These are phyloP conservation scores for Ammodytes dubius DNA, from an alignment of 2,113 vertebrate genomes.

Conservation along the genomic window DNA sequence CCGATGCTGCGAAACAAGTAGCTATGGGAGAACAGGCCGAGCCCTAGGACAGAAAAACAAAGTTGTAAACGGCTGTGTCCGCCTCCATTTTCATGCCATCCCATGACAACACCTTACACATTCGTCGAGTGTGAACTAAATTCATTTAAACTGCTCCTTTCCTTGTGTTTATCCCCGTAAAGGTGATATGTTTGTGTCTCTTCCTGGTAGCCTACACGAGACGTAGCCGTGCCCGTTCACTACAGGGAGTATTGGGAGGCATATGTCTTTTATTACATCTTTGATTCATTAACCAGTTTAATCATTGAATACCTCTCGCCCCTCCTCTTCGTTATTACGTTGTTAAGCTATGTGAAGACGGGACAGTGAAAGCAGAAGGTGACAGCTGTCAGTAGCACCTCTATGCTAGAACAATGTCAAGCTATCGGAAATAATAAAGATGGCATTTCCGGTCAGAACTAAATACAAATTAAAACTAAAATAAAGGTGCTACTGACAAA, in stretches of 20 bases:
- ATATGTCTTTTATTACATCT: neutral
- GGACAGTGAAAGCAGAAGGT: conserved; percentile 9
- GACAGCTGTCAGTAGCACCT: conserved; percentile 64
- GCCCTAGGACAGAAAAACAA: conserved; percentile 35
- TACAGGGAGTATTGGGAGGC: neutral
- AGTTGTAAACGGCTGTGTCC: conserved; percentile 31
- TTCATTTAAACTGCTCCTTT: neutral
- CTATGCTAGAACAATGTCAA: conserved; percentile 35
- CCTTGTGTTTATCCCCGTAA: neutral
- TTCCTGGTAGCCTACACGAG: conserved; percentile 67
- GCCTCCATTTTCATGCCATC: neutral
- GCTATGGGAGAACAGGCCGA: conserved; percentile 49
- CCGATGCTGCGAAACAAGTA: conserved; percentile 64
- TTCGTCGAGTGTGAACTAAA: neutral
- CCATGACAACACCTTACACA: neutral
- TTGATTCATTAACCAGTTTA: conserved; percentile 8
- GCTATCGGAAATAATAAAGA: neutral
- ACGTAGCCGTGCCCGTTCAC: conserved; percentile 30
- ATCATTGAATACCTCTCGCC: neutral
- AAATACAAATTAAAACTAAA: conserved; percentile 14
- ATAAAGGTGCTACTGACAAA: neutral
- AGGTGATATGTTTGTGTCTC: conserved; percentile 55
- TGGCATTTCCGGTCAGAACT: conserved; percentile 35
- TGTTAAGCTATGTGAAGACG: conserved; percentile 13
- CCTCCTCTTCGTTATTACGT: neutral